Base-by-base conservation (phyloP, 2,797 vertebrate species). In the Chrosomus eos region DNA sequence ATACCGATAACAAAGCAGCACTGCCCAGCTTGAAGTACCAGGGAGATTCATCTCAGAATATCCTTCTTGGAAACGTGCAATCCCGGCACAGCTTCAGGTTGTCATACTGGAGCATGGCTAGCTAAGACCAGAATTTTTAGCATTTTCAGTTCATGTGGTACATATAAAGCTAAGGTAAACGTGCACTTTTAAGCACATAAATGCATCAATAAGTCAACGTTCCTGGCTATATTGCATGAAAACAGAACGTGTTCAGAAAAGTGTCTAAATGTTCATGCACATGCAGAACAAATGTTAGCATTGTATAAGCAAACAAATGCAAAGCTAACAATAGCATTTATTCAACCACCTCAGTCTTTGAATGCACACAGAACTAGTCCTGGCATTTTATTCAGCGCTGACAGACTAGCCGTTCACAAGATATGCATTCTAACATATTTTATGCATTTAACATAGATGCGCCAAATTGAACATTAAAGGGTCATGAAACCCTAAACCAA, bases 1-100 rank as follows among this genome's bases (percentile, higher is more conserved):
- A 45, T 5, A 21, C 18, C 9, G 31, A 5, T 33, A 66, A 33
- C 28, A 66, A 67, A 66, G 77, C 40, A 48, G 40, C 60, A 31
- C 45, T 53, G 72, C 6, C 21, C 48, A 36, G 48, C 13, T 10
- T 3, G 58, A 31, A 33, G 60, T 21, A 11, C 58, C 14, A 48
- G 16, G 13, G 4, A 62, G 18, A 26, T 77, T 40, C 23, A 78
- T 62, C n/a, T 45, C 58, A 23, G 5, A 55, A 23, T 77, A 3
- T 77, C 33, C 51, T 38, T n/a, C 51, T 38, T 18, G 33, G 38
- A 64, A 45, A 43, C 13, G 36, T 36, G 31, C 31, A 53, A 51
- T 72, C 71, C 26, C 71, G 21, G 45, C 55, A 64, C 75, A 62
- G 26, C 28, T 13, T 73, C 48, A 74, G 16, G 60, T 78, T 43